These are phyloP conservation scores for Mixornis gularis DNA, from an alignment of 2,113 vertebrate genomes.

Conservation along the genomic window DNA sequence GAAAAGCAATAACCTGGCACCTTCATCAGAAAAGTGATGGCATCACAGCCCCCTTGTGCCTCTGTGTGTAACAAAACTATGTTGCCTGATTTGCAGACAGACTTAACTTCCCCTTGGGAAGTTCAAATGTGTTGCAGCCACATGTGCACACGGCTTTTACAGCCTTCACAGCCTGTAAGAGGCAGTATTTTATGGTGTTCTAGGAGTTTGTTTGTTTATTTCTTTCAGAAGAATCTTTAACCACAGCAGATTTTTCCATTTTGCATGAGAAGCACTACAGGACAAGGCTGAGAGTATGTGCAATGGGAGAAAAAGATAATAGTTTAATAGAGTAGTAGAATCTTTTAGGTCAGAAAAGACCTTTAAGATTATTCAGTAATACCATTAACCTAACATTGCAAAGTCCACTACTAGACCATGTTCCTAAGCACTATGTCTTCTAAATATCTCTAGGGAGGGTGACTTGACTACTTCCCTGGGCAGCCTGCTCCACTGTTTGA, in stretches of 20 bases:
- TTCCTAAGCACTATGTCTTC: neutral
- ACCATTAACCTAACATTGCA: neutral
- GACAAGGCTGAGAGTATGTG: neutral
- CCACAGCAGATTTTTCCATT: neutral
- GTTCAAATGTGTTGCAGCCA: neutral
- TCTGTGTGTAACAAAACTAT: accelerated
- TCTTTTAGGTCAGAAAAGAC: neutral
- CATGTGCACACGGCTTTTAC: neutral
- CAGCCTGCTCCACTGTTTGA: neutral
- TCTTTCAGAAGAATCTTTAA: neutral
- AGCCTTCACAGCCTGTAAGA: neutral
- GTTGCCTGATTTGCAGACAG: neutral
- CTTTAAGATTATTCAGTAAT: neutral
- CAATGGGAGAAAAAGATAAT: neutral
- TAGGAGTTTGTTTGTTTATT: neutral
- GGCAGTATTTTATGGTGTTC: neutral
- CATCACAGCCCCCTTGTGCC: neutral
- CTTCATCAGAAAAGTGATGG: neutral
- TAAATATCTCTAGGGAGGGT: neutral
- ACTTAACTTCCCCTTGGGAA: neutral
- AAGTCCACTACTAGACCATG: neutral
- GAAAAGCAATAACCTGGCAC: neutral
- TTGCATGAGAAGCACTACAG: neutral
- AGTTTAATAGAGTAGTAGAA: neutral
- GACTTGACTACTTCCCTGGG: neutral